Evolutionary conservation across 1,140 invertebrate species (phyloP), one percentile per base, ranked within the genome.

Genomic region (Drosophila setifemur): DNA sequence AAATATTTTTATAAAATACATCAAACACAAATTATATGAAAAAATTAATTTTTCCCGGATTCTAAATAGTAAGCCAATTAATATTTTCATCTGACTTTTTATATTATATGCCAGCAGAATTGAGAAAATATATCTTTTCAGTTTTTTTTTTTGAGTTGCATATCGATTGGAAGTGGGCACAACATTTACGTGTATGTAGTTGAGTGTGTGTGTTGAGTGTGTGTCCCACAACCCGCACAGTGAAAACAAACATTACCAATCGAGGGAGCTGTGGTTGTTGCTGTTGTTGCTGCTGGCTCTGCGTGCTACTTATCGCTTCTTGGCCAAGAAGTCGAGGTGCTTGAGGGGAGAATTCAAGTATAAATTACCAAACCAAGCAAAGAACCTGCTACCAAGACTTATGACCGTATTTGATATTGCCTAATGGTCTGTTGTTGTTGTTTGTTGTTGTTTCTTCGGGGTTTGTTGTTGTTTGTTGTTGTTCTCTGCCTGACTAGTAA

Each of bases 331-430:
- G 63, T 28, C 19, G 12, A 12, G 18, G 28, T 25, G 28, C 54
- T 50, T 47, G 53, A 33, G 55, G n/a, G n/a, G 53, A 86, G 61
- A 61, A 54, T 66, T 61, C 52, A 71, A 74, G 58, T 72, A 71
- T 66, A 73, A 85, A 85, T 86, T 70, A 78, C 74, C 63, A 86
- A 86, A 75, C 81, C 61, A 57, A 78, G 71, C 76, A 66, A 86
- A 86, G 71, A 85, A 85, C 81, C 79, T 85, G 81, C 81, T 86
- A 55, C 50, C 58, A 74, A 74, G 70, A 71, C 70, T 74, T 85
- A 85, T 83, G 81, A 72, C 81, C 71, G 81, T 85, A 86, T 85
- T 86, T 75, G 79, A 75, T 68, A 86, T 86, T 74, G 74, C 74
- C 75, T 75, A 83, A 85, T 85, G 69, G 73, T 61, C 72, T 58